These are phyloP conservation scores for Scaptodrosophila latifasciaeformis DNA, from an alignment of 2,888 invertebrate species.

Conservation along the genomic window DNA sequence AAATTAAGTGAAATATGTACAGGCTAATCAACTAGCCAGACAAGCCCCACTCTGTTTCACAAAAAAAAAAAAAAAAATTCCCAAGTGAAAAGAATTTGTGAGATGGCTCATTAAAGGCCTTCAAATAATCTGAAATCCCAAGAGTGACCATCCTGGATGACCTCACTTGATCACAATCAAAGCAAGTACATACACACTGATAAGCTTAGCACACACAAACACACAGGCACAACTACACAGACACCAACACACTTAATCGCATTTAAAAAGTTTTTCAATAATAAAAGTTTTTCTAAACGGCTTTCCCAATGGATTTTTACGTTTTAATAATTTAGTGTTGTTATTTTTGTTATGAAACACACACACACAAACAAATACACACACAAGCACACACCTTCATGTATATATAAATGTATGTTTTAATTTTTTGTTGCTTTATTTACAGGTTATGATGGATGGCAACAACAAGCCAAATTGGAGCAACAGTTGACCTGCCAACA, in stretches of 20 bases:
- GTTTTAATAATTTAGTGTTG: constrained; percentile 57
- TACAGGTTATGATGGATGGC: constrained; percentile 26
- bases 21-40: neutral
- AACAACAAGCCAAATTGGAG: constrained; percentile 9
- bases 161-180: too few species aligned
- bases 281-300: constrained; percentile 64
- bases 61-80: too few species aligned
- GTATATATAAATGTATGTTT: too few species aligned
- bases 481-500: constrained; percentile 40
- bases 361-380: too few species aligned
- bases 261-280: constrained; percentile 66
- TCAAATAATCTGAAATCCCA: too few species aligned
- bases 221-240: neutral
- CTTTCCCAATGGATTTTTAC: constrained; percentile 59
- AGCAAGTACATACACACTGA: constrained; percentile 32
- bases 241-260: constrained; percentile 46
- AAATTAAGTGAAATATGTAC: too few species aligned
- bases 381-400: too few species aligned
- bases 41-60: too few species aligned
- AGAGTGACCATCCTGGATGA: too few species aligned
- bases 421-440: constrained; percentile 36
- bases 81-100: too few species aligned
- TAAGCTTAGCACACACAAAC: constrained; percentile 23
- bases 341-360: constrained; percentile 4
- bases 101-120: too few species aligned